Evolutionary conservation across 2,113 vertebrate genomes (phyloP), one percentile per base, ranked within the genome.

Genomic region (Esox niger): DNA sequence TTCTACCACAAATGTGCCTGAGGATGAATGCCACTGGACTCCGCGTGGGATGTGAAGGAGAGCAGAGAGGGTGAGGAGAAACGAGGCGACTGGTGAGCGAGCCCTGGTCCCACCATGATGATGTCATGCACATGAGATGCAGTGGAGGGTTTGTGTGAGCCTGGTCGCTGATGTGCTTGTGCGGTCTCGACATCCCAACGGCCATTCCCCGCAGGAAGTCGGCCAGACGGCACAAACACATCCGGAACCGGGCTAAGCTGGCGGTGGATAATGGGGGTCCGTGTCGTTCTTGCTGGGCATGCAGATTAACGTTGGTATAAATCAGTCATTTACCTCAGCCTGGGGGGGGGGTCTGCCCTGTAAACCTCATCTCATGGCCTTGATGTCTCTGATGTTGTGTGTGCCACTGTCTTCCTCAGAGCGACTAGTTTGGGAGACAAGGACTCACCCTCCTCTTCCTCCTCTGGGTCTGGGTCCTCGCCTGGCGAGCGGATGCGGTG

Each of bases 391-490:
- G 87, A 77, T n/a, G 49, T 7, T 82, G 87, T 84, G 47, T 80
- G 86, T 68, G 78, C 69, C 78, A 76, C 82, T 73, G 80, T 75
- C 88, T 87, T 91, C 90, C 89, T 91, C 89, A 91, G 87, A 86
- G 87, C 82, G 77, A 89, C 82, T 84, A 92, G 87, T 92, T 88
- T 89, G 79, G 90, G 79, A 87, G 88, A 91, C 88, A 89, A 83
- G 88, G 88, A 93, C 90, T 96, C 94, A 98, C 97, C 96, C 80
- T 98, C 95, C 89, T 90, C 91, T 84, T 97, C 95, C 84, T 88
- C 86, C 75, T 89, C 84, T 26, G 69, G 81, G 57, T 86, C 85
- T 27, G 75, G 77, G 3, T 85, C 84, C 55, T 82, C 85, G 0
- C 81, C 74, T 0, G 82, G 84, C 0, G 87, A 87, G 81, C 82